Percentiles rank a stretch among this genome's conserved stretches.
These are phyloP conservation scores for Zapus hudsonius DNA, from an alignment of 2,113 vertebrate species.

Conservation along the genomic window DNA sequence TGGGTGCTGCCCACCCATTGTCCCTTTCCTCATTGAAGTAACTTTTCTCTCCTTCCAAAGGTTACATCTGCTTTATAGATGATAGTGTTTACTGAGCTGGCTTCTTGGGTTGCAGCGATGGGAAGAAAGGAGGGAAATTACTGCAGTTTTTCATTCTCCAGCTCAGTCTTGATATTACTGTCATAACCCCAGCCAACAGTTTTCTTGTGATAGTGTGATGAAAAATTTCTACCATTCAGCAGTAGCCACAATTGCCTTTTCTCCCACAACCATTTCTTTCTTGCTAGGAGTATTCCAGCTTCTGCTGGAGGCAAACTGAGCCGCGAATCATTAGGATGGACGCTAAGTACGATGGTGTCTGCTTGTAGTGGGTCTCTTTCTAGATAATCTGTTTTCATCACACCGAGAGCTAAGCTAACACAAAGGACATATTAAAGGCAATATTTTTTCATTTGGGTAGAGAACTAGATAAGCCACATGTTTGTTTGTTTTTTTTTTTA, in stretches of 20 bases:
- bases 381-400: slow-evolving; percentile 75
- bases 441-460: slow-evolving; percentile 76
- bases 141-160: slow-evolving; percentile 55
- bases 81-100: not conserved
- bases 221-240: slow-evolving; percentile 47
- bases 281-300: slow-evolving; percentile 3
- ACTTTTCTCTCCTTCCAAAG: slow-evolving; percentile 19
- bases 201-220: slow-evolving; percentile 49
- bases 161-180: slow-evolving; percentile 10
- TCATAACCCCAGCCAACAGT: slow-evolving; percentile 40
- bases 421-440: slow-evolving; percentile 60
- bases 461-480: slow-evolving; percentile 14
- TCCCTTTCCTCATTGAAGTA: not conserved
- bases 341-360: not conserved
- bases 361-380: slow-evolving; percentile 51
- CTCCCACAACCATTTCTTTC: not conserved
- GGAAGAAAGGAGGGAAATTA: slow-evolving; percentile 48
- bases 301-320: slow-evolving; percentile 56
- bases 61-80: slow-evolving; percentile 19
- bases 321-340: slow-evolving; percentile 62
- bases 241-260: slow-evolving; percentile 8
- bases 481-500: slow-evolving; percentile 50
- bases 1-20: not conserved
- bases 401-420: slow-evolving; percentile 70
- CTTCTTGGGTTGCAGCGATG: slow-evolving; percentile 9